Base-by-base conservation (phyloP, 1,140 invertebrate genomes). In the Drosophila arawakana region DNA sequence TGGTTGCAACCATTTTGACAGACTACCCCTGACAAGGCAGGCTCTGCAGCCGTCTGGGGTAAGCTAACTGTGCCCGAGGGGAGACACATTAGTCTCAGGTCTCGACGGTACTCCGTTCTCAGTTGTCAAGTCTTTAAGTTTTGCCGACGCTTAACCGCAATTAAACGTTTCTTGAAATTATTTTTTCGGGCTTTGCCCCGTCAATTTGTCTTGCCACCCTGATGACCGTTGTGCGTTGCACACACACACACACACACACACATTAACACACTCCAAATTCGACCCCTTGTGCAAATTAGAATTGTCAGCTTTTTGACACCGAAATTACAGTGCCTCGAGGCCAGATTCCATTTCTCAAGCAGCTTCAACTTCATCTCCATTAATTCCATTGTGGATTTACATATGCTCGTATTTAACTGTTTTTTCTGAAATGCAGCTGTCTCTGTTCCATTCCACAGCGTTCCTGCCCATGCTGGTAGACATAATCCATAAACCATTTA, bases 251-350 rank as follows among this genome's bases (percentile, higher is more conserved):
- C 2, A 6, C 1, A n/a, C 41, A 43, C 41, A 43, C 41, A 13
- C 41, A 6, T 5, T 1, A 0, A 1, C 25, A 30, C 25, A 30
- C 25, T 30, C 25, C 39, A 43, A 7, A 9, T 5, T 43, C 74
- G 60, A 65, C 65, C 68, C 81, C 66, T 39, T 70, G 47, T 63
- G 76, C 80, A 88, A 86, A 86, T 86, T 86, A 88, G 82, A 86
- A 88, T 79, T 88, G 82, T 88, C 82, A 86, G 83, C 83, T 55
- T 85, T 88, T 86, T 85, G 79, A 88, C 83, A 63, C 83, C 83
- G 76, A 88, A 85, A 85, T 85, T 85, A 76, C 78, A 54, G 49
- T 13, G 49, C 75, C 79, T 63, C 44, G 50, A 62, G 83, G 82
- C 79, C 76, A 73, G 72, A 85, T 81, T 80, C 47, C 41, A 30